A percentile compares a stretch with the other conserved stretches of the same genome.
Evolutionary conservation across 2,113 vertebrate genomes (phyloP).

Genomic region (Puffinus mauretanicus): DNA sequence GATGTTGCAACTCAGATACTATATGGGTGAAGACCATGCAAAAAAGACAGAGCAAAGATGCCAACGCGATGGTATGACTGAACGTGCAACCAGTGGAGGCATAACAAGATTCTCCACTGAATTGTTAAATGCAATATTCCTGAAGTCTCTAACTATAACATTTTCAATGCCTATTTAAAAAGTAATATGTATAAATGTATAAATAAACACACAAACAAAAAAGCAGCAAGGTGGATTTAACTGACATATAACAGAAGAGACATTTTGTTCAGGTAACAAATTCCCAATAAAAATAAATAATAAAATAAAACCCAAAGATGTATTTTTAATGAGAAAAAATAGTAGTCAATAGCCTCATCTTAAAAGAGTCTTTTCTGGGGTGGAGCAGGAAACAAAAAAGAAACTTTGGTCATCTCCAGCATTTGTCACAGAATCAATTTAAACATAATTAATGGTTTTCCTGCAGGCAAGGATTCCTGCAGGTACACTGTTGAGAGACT

Average conservation of each 20-base stretch:
- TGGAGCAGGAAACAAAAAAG: background rate
- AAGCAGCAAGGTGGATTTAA: background rate
- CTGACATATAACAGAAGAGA: background rate
- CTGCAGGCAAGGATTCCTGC: background rate
- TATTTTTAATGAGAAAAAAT: background rate
- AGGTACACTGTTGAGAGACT: background rate
- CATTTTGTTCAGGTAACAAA: background rate
- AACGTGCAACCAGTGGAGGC: background rate
- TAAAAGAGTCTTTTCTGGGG: background rate
- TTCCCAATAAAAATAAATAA: background rate
- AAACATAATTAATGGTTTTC: slow-evolving; percentile 46
- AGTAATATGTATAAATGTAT: background rate
- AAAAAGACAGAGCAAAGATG: background rate
- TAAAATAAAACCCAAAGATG: background rate
- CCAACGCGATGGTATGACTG: accelerated
- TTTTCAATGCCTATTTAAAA: background rate
- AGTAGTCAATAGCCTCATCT: background rate
- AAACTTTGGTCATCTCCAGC: background rate
- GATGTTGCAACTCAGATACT: background rate
- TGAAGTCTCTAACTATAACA: background rate
- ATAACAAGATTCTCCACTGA: background rate
- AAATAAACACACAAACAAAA: background rate
- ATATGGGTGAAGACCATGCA: background rate
- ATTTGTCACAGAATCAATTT: slow-evolving; percentile 6
- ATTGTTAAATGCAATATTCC: background rate